Base-by-base conservation (phyloP, 2,888 invertebrate species). In the Lycaena phlaeas region DNA sequence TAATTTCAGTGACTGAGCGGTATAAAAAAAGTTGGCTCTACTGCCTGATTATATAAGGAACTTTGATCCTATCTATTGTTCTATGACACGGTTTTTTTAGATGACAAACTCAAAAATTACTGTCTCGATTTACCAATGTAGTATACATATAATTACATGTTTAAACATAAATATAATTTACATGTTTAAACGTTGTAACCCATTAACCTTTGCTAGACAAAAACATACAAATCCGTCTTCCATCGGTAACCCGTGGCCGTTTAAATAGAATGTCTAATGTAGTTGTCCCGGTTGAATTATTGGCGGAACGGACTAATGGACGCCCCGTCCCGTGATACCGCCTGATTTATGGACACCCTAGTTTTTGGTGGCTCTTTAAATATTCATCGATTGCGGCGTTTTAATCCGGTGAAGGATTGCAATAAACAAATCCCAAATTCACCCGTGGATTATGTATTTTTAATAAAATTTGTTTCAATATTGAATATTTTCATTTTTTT, bases 251-350 rank as follows among this genome's bases (percentile, higher is more conserved):
- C 22, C 18, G 11, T 12, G 28, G 14, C 17, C 26, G 38, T 31
- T 45, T 43, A 46, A 44, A 44, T 41, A 40, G 40, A 42, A 51
- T 49, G 50, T 50, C 48, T 52, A 51, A 53, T 54, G 51, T 45
- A 34, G 42, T 42, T 52, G 52, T 54, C 52, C 46, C 38, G 46
- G 30, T 30, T 49, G 53, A 54, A 42, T 52, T 52, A 55, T 52
- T 50, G 48, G 54, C 48, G 54, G 52, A 45, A 48, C 48, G 45
- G 50, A 49, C 46, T 51, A 54, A 53, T 53, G 52, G 47, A 42
- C 43, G 41, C 37, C 29, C 36, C 27, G 45, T 44, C 38, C 40
- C 42, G 43, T 30, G 45, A 40, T 40, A 36, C 39, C 36, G 34
- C 27, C 43, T 50, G 49, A 50, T 50, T 50, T 50, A 52, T 44